Conservation (phyloP, 2,888 invertebrate genomes). For the Noctua fimbriata region DNA sequence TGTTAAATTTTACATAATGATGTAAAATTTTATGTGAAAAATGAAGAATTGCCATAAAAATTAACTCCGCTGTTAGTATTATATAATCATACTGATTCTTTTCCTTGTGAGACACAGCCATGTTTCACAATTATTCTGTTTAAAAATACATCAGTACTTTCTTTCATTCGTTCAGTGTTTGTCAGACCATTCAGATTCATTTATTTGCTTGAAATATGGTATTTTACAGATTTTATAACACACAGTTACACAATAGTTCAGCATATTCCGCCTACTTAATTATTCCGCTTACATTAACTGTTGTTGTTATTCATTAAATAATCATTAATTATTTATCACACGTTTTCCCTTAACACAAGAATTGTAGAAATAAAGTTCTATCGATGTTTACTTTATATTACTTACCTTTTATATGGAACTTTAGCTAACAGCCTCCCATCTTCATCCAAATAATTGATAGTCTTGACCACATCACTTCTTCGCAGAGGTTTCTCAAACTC, state of each 20-base stretch:
- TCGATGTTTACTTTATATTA: slow-evolving; percentile 43
- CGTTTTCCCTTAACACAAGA: neutral
- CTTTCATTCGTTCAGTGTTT: neutral
- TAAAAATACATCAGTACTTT: neutral
- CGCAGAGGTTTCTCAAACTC: slow-evolving; percentile 82
- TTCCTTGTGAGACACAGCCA: neutral
- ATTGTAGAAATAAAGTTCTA: too few species aligned
- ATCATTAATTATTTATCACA: neutral
- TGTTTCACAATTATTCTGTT: neutral
- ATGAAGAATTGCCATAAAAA: neutral
- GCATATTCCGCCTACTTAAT: too few species aligned
- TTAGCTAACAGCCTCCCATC: slow-evolving; percentile 77
- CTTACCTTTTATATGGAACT: slow-evolving; percentile 81
- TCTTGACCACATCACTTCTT: slow-evolving; percentile 76
- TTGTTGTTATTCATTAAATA: neutral
- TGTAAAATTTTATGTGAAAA: too few species aligned
- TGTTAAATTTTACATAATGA: neutral
- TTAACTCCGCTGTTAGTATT: neutral
- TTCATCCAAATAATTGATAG: slow-evolving; percentile 81
- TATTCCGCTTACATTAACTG: too few species aligned
- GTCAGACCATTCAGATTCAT: too few species aligned
- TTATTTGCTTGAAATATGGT: too few species aligned
- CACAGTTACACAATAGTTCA: too few species aligned
- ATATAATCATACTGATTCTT: neutral
- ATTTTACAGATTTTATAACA: too few species aligned